Conservation (phyloP, 1,140 invertebrate species). For the Chrysopa pallens region DNA sequence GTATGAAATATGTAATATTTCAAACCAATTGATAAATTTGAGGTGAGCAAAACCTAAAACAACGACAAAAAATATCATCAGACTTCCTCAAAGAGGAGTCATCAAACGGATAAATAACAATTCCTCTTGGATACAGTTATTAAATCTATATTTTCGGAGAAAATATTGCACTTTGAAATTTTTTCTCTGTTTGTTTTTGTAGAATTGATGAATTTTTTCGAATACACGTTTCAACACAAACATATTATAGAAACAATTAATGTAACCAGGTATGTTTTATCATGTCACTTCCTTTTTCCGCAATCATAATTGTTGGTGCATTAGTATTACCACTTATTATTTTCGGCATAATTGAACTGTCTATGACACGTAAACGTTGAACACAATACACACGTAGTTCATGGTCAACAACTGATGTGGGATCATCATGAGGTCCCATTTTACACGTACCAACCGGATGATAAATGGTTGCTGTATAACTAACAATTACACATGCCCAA, state of each 20-base stretch:
- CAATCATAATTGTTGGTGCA: conserved; percentile 48
- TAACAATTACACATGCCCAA: conserved; percentile 25
- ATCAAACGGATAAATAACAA: too few relatives aligned
- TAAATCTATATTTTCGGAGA: too few relatives aligned
- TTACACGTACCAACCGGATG: conserved; percentile 39
- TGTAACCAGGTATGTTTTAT: conserved; percentile 28
- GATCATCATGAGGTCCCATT: conserved; percentile 30
- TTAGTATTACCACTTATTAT: conserved; percentile 42
- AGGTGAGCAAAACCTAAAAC: too few relatives aligned
- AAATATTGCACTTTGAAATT: too few relatives aligned
- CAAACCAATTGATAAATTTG: too few relatives aligned
- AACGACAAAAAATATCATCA: too few relatives aligned
- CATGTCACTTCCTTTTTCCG: conserved; percentile 44
- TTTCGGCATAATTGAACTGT: conserved; percentile 27
- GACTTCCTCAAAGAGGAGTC: too few relatives aligned
- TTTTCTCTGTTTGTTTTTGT: too few relatives aligned
- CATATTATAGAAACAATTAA: too few relatives aligned
- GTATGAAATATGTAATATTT: too few relatives aligned
- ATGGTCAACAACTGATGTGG: conserved; percentile 20
- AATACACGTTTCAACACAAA: neutral
- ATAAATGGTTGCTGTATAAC: conserved; percentile 22
- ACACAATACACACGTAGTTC: conserved; percentile 19
- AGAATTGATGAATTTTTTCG: too few relatives aligned
- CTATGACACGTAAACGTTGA: conserved; percentile 19
- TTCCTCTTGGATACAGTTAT: too few relatives aligned